Evolutionary conservation across 2,113 vertebrate genomes (phyloP), one percentile per base, ranked within the genome.

Genomic region (Eira barbara): DNA sequence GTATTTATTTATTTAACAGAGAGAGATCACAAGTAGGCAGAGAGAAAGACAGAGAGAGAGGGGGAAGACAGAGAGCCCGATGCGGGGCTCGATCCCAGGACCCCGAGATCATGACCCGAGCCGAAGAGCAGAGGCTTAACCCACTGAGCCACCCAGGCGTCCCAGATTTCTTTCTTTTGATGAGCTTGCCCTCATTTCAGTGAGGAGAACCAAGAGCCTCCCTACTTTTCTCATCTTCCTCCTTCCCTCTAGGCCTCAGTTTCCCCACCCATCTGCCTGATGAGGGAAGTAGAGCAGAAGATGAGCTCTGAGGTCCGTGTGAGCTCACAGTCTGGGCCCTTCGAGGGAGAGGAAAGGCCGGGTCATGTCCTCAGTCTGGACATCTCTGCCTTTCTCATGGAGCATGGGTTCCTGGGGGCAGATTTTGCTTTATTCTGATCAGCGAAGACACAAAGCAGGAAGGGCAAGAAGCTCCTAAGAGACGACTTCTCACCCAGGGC

Each of bases 281-380:
- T 5, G n/a, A 91, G 25, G 21, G 7, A n/a, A 73, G 17, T 29
- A 36, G 65, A 42, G 31, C 47, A 31, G 82, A 55, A 82, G 42
- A 20, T 29, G 27, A 20, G 55, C 17, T 79, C 57, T 45, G 39
- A 52, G 49, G 18, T 25, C 4, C 57, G 57, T 15, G 9, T 6
- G 11, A 7, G 45, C 17, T 73, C 57, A 49, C 12, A 63, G 61
- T 20, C 21, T 21, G 25, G 69, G 71, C 21, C 13, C 34, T 81
- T 36, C 5, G 4, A 10, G 1, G 69, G 49, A n/a, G 4, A 49
- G 34, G 20, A 18, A 27, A 36, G 5, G 2, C 34, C 2, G 18
- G 61, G 42, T 45, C 82, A 14, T 1, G 17, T 17, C 42, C 57
- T 15, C 42, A 34, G 36, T 25, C 27, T 2, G 2, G 81, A 59